Conservation (phyloP, 2,888 invertebrate species). For the Sphecodes monilicornis region DNA sequence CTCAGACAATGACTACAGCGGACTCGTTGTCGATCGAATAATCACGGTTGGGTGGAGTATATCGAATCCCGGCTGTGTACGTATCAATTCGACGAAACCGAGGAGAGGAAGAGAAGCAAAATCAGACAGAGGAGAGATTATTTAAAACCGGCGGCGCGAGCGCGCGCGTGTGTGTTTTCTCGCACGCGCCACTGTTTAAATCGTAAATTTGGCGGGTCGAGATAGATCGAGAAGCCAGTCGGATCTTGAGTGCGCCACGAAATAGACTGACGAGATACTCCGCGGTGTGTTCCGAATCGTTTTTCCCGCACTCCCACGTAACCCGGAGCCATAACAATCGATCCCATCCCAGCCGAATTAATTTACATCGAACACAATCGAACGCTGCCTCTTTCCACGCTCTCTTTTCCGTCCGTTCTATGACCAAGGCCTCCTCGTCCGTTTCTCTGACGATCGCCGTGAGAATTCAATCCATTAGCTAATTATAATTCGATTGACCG, state of each 20-base stretch:
- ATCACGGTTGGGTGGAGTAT: not conserved
- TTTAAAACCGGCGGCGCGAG: slow-evolving; percentile 33
- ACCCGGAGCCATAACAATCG: slow-evolving; percentile 43
- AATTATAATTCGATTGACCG: slow-evolving; percentile 34
- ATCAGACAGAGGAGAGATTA: slow-evolving; percentile 31
- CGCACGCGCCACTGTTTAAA: slow-evolving; percentile 15
- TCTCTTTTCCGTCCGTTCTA: slow-evolving; percentile 17
- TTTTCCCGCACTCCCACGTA: not conserved
- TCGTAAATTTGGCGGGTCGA: slow-evolving; percentile 13
- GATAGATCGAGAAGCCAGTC: not conserved
- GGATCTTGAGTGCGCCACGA: slow-evolving; percentile 16
- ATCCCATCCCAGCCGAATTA: slow-evolving; percentile 44
- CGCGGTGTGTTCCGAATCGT: not conserved
- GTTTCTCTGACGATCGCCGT: not conserved
- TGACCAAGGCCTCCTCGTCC: not conserved
- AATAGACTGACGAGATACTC: slow-evolving; percentile 18
- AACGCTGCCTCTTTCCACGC: not conserved
- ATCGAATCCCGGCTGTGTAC: not conserved
- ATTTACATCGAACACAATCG: slow-evolving; percentile 44
- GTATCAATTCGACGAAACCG: slow-evolving; percentile 36
- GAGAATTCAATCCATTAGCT: slow-evolving; percentile 22
- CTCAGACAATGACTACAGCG: not conserved
- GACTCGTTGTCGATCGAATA: not conserved
- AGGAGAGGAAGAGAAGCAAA: not conserved
- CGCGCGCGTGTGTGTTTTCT: not conserved